Percentiles rank a stretch among this genome's conserved stretches.
phyloP scores from a whole-genome alignment of 2,797 vertebrate genomes.

The Cyprinella venusta region DNA sequence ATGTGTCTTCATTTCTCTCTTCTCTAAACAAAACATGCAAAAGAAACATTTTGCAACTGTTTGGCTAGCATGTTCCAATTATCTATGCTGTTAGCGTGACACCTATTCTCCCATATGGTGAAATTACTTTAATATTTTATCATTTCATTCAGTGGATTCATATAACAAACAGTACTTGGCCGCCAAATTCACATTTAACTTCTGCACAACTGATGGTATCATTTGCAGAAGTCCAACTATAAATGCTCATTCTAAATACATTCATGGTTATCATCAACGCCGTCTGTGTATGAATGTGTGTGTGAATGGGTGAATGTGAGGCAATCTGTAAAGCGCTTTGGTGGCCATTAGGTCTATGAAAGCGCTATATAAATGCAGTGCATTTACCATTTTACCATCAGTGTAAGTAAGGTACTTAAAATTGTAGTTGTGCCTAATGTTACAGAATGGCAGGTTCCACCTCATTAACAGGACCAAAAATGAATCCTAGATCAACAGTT shows the following conservation, averaged over 20 bases:
- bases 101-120: background rate
- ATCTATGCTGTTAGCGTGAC: background rate
- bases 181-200: background rate
- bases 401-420: conserved; percentile 10
- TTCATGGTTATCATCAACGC: background rate
- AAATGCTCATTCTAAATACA: background rate
- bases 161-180: background rate
- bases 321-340: no score
- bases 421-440: background rate
- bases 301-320: no score
- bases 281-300: no score
- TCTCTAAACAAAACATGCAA: conserved; percentile 5
- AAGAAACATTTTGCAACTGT: background rate
- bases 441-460: background rate
- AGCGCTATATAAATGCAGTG: no score
- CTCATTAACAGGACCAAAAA: conserved; percentile 2
- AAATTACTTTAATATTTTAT: background rate
- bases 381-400: no score
- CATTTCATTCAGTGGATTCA: background rate
- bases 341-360: no score
- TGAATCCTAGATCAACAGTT: conserved; percentile 4
- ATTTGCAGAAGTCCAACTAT: conserved; percentile 12
- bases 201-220: background rate
- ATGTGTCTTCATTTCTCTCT: background rate
- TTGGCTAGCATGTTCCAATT: conserved; percentile 12